Base-by-base conservation (phyloP, 23 tunicate genomes). In the Halocynthia aurantium region DNA sequence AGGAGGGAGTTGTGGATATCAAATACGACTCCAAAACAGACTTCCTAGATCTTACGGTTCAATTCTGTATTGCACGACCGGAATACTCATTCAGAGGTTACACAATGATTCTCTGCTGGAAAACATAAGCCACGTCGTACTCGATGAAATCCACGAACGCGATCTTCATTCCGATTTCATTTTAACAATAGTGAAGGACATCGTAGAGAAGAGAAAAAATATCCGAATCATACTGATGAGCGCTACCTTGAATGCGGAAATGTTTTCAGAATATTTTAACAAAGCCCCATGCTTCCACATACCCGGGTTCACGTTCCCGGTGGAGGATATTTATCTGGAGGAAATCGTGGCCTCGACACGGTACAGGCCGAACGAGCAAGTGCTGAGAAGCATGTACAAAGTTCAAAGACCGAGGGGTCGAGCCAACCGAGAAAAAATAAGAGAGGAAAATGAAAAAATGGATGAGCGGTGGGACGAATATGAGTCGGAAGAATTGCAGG, bases 61-160 rank as follows among this genome's bases (percentile, higher is more conserved):
- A 0, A 89, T 89, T 65, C 74, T 89, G 0, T 89, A 89, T 73
- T 89, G 96, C 78, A 89, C 96, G 50, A 89, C 96, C 7, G 96
- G 96, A 6, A 89, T 89, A 67, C 22, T 89, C 0, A 80, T 89
- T 49, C 88, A 89, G 53, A 69, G 85, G 80, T 78, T 89, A 76
- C 85, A 75, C 21, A 84, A 88, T 20, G 96, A 89, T 70, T 67
- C 80, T 60, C 51, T 66, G 7, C 77, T 89, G 40, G 56, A 80
- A 13, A 76, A 73, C 8, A 70, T 89, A n/a, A 80, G 84, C 51
- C 96, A 89, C 75, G 54, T 89, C 10, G 77, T 89, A 19, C 73
- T 89, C 6, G 96, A 89, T 67, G 96, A 89, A 76, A 89, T 89
- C 52, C 96, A 89, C 75, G 96, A 89, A 80, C 62, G 96, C 61